Percentiles rank a stretch among this genome's conserved stretches.
phyloP scores from a whole-genome alignment of 2,797 vertebrate species.

The Amblyraja radiata region DNA sequence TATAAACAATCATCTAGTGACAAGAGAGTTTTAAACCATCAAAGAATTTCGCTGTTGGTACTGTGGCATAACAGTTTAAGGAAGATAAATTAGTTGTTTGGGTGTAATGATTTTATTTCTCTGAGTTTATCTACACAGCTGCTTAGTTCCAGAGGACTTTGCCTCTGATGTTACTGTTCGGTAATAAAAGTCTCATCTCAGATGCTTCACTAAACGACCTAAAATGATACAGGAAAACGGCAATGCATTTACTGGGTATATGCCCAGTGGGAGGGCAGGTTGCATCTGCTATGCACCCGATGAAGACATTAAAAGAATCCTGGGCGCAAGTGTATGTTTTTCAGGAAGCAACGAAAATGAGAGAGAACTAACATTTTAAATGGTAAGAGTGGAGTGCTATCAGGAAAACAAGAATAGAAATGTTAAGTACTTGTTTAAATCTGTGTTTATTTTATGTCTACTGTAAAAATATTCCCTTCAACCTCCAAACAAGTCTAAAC shows the following conservation, averaged over 20 bases:
- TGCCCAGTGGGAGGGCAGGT: neutral
- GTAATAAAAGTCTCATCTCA: neutral
- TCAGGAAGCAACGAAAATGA: neutral
- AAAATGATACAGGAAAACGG: neutral
- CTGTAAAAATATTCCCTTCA: neutral
- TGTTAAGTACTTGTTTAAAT: neutral
- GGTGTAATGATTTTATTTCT: neutral
- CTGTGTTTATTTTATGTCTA: neutral
- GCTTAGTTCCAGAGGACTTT: neutral
- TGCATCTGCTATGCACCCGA: neutral
- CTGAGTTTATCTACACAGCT: neutral
- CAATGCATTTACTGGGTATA: neutral
- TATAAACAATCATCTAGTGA: constrained; percentile 10
- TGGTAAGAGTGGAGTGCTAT: neutral
- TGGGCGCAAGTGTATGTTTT: no score
- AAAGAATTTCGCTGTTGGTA: neutral
- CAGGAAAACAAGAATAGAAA: neutral
- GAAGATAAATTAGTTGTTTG: neutral
- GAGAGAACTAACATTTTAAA: neutral
- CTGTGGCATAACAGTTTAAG: neutral
- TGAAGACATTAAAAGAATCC: neutral
- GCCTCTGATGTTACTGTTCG: neutral
- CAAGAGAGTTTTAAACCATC: neutral
- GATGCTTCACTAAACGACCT: neutral
- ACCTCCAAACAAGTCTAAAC: neutral